Evolutionary conservation across 2,113 vertebrate genomes (phyloP), one percentile per base, ranked within the genome.

Genomic region (Brachypodius melanocephalos): DNA sequence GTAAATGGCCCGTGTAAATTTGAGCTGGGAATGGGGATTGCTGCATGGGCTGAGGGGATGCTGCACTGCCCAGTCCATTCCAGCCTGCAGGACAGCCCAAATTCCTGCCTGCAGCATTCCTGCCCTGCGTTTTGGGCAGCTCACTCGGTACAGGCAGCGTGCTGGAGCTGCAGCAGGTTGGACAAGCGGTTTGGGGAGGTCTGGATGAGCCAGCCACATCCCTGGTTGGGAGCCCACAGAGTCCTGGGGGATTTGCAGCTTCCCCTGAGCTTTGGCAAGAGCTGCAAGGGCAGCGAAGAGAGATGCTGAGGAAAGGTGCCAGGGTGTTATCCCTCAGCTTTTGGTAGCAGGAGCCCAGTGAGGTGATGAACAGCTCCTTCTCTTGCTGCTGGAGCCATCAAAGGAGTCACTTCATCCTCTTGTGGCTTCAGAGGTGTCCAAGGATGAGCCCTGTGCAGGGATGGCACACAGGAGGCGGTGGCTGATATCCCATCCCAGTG

Each of bases 101-200:
- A 32, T 22, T 74, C 40, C 29, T 2, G 18, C 55, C 4, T 61
- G 26, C 46, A 90, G 67, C 42, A 14, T 29, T 90, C 69, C 72
- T 62, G 45, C 17, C 8, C 17, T 15, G 61, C 15, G 6, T 31
- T 61, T 81, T 71, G 6, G 5, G 18, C 2, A 12, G 19, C 16
- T 48, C 10, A 5, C 54, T 40, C 25, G 3, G 48, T 2, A 3
- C 17, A 54, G 57, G 40, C 31, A 65, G 75, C 8, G 4, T 21
- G 36, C 0, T 2, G 6, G 32, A 55, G 45, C 36, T 71, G 36
- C 54, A 34, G 31, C 45, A 25, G 1, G 0, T 16, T 31, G 67
- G 34, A 32, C 42, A 21, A 6, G n/a, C 29, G 36, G 16, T 7
- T 10, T 55, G 15, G 31, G 40, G 57, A 55, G 13, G 12, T 43